Percentiles rank a stretch among this genome's conserved stretches.
Evolutionary conservation across 2,888 invertebrate genomes (phyloP).

Genomic region (Melipona bicolor): DNA sequence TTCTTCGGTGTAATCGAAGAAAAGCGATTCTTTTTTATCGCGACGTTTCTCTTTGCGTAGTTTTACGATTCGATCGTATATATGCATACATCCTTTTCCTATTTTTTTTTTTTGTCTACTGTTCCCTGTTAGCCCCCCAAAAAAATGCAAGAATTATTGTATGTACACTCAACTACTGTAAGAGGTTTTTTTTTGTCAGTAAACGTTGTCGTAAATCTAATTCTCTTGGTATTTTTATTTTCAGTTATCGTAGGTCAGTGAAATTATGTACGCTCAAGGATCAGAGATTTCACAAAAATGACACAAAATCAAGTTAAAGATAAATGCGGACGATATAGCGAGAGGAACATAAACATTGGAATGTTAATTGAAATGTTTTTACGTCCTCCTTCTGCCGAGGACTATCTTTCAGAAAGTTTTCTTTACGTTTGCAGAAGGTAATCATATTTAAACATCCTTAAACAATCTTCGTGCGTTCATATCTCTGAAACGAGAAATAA

Average conservation of each 20-base stretch:
- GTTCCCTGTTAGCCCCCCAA: conserved; percentile 18
- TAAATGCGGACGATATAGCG: neutral
- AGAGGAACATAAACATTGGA: neutral
- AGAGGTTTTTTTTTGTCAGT: conserved; percentile 74
- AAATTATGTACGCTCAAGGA: neutral
- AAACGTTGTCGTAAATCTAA: conserved; percentile 75
- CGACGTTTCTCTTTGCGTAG: conserved; percentile 18
- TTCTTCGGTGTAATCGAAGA: conserved; percentile 28
- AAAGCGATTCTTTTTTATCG: conserved; percentile 23
- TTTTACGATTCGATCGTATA: conserved; percentile 42
- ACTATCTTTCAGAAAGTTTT: neutral
- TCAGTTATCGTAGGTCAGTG: neutral
- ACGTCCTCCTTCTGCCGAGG: neutral
- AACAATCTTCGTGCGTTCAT: too few relatives aligned
- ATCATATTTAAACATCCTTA: too few relatives aligned
- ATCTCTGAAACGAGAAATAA: neutral
- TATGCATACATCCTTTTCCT: conserved; percentile 17
- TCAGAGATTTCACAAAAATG: too few relatives aligned
- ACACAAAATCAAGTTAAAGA: neutral
- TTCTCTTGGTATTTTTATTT: neutral
- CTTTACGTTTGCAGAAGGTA: neutral
- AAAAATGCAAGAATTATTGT: conserved; percentile 61
- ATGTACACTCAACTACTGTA: conserved; percentile 74
- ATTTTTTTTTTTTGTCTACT: neutral
- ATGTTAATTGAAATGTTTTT: neutral